Conservation (phyloP, 2,888 invertebrate genomes). For the Drosophila bunnanda region DNA sequence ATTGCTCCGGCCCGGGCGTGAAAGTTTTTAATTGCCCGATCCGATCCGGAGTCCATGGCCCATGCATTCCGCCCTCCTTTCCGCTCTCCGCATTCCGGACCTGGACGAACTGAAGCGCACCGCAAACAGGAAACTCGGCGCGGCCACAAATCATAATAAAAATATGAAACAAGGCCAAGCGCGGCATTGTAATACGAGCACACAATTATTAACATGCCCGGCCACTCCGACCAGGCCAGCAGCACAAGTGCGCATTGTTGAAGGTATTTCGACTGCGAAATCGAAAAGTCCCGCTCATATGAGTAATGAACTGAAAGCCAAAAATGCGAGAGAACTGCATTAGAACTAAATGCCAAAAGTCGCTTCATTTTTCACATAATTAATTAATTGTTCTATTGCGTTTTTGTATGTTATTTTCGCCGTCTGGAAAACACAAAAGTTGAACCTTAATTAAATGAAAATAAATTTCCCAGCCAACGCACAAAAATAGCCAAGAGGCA, state of each 20-base stretch:
- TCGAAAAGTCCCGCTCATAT: constrained; percentile 19
- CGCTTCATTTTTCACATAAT: constrained; percentile 38
- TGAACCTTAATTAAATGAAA: constrained; percentile 17
- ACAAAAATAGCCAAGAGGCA: constrained; percentile 7
- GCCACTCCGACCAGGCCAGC: constrained; percentile 20
- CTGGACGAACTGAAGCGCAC: constrained; percentile 53
- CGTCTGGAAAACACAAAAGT: constrained; percentile 1
- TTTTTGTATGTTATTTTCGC: constrained; percentile 5
- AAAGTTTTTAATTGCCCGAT: constrained; percentile 70
- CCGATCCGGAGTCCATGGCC: constrained; percentile 17
- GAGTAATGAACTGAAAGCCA: constrained; percentile 61
- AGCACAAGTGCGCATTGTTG: constrained; percentile 34
- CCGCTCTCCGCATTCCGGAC: background rate
- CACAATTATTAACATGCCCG: constrained; percentile 37
- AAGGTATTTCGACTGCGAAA: constrained; percentile 32
- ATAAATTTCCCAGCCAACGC: constrained; percentile 14
- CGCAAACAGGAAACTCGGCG: constrained; percentile 54
- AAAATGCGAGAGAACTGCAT: constrained; percentile 55
- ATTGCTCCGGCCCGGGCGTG: constrained; percentile 39
- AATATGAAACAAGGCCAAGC: constrained; percentile 42
- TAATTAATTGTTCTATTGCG: constrained; percentile 24
- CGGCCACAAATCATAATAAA: constrained; percentile 45
- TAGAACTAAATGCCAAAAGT: constrained; percentile 50
- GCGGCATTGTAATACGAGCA: constrained; percentile 36
- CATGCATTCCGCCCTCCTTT: background rate